Evolutionary conservation across 2,113 vertebrate genomes (phyloP).

Genomic region (Caranx ignobilis): DNA sequence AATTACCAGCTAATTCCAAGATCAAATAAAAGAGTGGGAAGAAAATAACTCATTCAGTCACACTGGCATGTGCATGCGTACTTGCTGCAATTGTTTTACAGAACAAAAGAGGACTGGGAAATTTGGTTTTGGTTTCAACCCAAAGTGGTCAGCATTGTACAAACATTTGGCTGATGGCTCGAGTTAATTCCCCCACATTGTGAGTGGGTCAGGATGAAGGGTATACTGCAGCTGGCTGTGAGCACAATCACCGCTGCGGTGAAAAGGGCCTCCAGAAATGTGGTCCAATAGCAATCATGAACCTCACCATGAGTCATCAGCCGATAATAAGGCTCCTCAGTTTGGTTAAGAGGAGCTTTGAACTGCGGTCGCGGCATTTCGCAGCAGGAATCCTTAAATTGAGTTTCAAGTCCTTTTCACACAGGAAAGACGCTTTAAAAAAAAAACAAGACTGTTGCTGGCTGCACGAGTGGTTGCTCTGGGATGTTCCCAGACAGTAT

Average conservation of each 20-base stretch:
- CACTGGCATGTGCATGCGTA: background rate
- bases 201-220: conserved; percentile 2
- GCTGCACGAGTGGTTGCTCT: conserved; percentile 34
- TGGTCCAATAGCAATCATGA: conserved; percentile 51
- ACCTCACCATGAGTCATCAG: conserved; percentile 47
- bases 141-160: background rate
- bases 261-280: conserved; percentile 39
- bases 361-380: conserved; percentile 32
- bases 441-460: conserved; percentile 9
- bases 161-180: conserved; percentile 18
- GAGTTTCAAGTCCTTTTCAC: conserved; percentile 45
- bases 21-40: background rate
- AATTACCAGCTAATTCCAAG: background rate
- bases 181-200: conserved; percentile 27
- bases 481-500: conserved; percentile 49
- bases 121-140: background rate
- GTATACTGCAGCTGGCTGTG: conserved; percentile 5
- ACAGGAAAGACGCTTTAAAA: conserved; percentile 15
- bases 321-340: conserved; percentile 30
- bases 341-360: conserved; percentile 33
- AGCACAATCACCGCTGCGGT: conserved; percentile 30
- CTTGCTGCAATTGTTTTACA: background rate
- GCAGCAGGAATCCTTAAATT: conserved; percentile 49
- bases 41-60: background rate
- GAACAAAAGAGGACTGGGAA: conserved; percentile 17